Evolutionary conservation across 1,140 invertebrate genomes (phyloP).

Genomic region (Drosophila ohnishii): DNA sequence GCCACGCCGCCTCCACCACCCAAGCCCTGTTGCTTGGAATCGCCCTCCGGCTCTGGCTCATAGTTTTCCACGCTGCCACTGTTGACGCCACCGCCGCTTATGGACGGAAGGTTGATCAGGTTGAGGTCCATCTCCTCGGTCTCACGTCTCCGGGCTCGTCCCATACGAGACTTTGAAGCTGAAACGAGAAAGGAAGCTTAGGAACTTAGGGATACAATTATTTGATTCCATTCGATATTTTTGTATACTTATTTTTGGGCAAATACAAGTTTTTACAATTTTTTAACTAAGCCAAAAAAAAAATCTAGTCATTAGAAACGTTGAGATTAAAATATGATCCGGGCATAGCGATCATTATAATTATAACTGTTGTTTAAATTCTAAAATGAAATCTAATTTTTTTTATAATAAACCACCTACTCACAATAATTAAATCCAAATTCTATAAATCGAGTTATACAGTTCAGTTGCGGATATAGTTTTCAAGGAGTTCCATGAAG

Average conservation of each 20-base stretch:
- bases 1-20: conserved; percentile 28
- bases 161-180: conserved; percentile 57
- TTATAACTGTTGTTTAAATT: too few species aligned
- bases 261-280: too few species aligned
- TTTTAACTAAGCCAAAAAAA: too few species aligned
- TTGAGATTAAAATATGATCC: neutral
- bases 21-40: conserved; percentile 64
- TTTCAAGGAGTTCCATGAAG: neutral
- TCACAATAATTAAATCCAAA: neutral
- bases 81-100: conserved; percentile 44
- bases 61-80: conserved; percentile 62
- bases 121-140: conserved; percentile 60
- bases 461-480: neutral
- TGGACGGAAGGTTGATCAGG: conserved; percentile 58
- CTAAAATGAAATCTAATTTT: neutral
- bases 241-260: too few species aligned
- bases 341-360: too few species aligned
- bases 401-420: neutral
- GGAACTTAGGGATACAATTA: too few species aligned
- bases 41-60: conserved; percentile 64
- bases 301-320: neutral
- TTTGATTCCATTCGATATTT: too few species aligned
- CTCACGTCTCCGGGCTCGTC: conserved; percentile 58
- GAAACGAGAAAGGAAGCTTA: neutral
- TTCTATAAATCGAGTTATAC: neutral